Base-by-base conservation (phyloP, 2,888 invertebrate species). In the Agonopterix arenella region DNA sequence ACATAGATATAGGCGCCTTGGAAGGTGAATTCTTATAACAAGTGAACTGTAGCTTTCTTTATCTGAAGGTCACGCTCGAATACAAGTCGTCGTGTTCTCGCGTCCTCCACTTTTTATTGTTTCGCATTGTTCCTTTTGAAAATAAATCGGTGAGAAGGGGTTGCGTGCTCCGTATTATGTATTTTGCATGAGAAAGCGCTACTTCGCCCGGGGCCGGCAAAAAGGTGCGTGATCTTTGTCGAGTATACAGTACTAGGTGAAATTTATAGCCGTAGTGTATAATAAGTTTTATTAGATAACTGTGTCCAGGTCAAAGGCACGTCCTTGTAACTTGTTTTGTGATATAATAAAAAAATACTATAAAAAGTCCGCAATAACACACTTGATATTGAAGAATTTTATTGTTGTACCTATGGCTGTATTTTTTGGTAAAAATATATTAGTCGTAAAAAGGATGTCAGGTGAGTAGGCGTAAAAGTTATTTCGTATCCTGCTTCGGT, bases 161-260 rank as follows among this genome's bases (percentile, higher is more conserved):
- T 74, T 60, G 73, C 73, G 74, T 74, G 74, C 57, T 59, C 47
- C 59, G 56, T 64, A 61, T 28, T 65, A 62, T 67, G 63, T 72
- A 68, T 73, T 76, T 75, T 73, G 70, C 75, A 76, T 73, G 73
- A 69, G 62, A 71, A 69, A 68, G 61, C 59, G 60, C 62, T 60
- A 65, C 70, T 65, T 61, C 52, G 61, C 56, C 53, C 52, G 56
- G 52, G 52, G 55, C 53, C 57, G 52, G 66, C 60, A 60, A 68
- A 66, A 68, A 68, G 67, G 75, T 76, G 76, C 74, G 77, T 77
- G 76, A 73, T 72, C 69, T 70, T 68, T 61, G 67, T 63, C 59
- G 63, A 66, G 66, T 69, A 71, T 61, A 67, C 57, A 56, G 54
- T 28, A 28, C 28, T 5, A 28, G 56, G 52, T 36, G 46, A 60